Conservation (phyloP, 2,797 vertebrate genomes). For the Anomalospiza imberbis region DNA sequence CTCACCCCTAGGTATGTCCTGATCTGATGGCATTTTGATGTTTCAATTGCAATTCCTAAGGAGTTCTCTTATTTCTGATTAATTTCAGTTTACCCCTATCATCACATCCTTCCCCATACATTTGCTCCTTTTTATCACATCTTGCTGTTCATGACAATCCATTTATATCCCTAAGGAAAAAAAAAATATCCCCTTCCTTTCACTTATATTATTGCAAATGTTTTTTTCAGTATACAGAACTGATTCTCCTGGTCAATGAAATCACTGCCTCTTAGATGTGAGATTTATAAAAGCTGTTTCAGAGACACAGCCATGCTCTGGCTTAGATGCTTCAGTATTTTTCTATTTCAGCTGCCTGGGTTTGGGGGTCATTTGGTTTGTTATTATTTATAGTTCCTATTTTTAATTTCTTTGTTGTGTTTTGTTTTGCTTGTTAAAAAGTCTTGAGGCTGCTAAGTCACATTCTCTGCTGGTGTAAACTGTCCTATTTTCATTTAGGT, state of each 20-base stretch:
- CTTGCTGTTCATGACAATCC: not conserved
- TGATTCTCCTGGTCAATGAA: not conserved
- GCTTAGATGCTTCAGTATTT: not conserved
- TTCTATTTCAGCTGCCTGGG: not conserved
- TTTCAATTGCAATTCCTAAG: not conserved
- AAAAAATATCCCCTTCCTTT: not conserved
- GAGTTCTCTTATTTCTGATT: not conserved
- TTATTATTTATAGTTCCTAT: not conserved
- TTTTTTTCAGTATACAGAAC: not conserved
- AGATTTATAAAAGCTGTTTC: not conserved
- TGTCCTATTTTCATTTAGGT: not conserved
- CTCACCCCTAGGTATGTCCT: not conserved
- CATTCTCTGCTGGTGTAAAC: not conserved
- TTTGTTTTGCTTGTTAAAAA: not conserved
- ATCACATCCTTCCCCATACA: fast-evolving
- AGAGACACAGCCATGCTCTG: not conserved
- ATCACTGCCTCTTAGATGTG: not conserved
- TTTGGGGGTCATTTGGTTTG: fast-evolving
- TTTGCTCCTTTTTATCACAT: not conserved
- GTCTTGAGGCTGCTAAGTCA: not conserved
- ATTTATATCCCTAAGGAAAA: not conserved
- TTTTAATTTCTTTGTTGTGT: not conserved
- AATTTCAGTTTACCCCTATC: not conserved
- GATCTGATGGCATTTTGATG: not conserved
- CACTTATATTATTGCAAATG: not conserved